A percentile compares a stretch with the other conserved stretches of the same genome.
These are phyloP conservation scores for Pangasianodon gigas DNA, from an alignment of 2,113 vertebrate genomes.

Conservation along the genomic window DNA sequence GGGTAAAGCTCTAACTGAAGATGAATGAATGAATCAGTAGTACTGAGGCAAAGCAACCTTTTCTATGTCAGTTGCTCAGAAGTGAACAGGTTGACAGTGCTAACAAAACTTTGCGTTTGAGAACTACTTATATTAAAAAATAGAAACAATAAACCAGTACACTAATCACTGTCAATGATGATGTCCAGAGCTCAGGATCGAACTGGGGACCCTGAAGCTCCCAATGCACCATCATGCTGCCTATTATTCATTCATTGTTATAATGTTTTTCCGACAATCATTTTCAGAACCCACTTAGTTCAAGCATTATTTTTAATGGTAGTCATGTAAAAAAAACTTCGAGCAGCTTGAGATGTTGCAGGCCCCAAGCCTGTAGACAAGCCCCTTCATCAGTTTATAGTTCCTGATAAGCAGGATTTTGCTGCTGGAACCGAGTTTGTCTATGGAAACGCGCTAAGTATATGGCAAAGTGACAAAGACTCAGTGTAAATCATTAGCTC, in stretches of 20 bases:
- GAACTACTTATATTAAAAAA: background rate
- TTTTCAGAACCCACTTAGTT: background rate
- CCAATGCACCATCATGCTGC: background rate
- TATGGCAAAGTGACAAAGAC: background rate
- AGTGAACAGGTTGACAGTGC: background rate
- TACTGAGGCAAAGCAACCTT: background rate
- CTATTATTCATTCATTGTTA: background rate
- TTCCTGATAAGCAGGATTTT: background rate
- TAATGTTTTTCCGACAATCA: background rate
- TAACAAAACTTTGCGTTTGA: background rate
- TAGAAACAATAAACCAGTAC: background rate
- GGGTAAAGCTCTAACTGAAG: background rate
- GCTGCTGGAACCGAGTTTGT: background rate
- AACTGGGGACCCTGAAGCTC: background rate
- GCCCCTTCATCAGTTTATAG: background rate
- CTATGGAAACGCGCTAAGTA: background rate
- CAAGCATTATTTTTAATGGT: background rate
- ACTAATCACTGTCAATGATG: background rate
- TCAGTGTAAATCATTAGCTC: background rate
- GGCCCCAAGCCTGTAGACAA: background rate
- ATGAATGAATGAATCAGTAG: background rate
- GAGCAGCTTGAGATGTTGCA: background rate
- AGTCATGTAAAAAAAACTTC: background rate
- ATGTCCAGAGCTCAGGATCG: background rate
- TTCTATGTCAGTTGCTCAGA: background rate